Evolutionary conservation across 2,113 vertebrate genomes (phyloP).

Genomic region (Butorides virescens): DNA sequence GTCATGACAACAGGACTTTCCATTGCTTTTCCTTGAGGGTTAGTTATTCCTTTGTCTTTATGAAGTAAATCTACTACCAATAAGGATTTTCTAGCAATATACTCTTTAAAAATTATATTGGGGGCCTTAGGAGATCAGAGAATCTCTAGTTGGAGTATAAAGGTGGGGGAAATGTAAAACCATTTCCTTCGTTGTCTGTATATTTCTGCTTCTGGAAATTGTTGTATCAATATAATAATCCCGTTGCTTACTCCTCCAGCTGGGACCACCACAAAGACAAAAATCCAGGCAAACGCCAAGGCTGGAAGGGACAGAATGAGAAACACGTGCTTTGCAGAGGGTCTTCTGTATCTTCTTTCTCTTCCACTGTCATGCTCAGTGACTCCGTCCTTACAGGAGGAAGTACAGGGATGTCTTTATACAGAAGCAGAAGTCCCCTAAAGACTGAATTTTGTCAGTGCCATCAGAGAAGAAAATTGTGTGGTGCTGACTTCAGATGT

Average conservation of each 20-base stretch:
- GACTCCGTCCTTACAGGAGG: not conserved
- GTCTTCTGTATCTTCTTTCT: not conserved
- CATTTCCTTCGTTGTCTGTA: not conserved
- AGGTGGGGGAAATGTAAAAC: not conserved
- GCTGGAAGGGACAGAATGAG: not conserved
- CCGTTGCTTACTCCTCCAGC: not conserved
- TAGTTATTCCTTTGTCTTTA: not conserved
- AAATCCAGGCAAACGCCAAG: not conserved
- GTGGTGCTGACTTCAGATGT: not conserved
- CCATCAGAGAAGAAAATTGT: not conserved
- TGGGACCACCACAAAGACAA: not conserved
- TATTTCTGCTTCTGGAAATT: not conserved
- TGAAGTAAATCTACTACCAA: not conserved
- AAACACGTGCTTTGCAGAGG: not conserved
- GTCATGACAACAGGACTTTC: constrained; percentile 29
- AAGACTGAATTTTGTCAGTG: not conserved
- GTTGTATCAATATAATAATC: not conserved
- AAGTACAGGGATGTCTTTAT: not conserved
- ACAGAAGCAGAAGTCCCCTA: not conserved
- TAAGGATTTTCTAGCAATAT: not conserved
- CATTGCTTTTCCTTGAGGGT: constrained; percentile 45
- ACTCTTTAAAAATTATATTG: not conserved
- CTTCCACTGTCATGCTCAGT: not conserved
- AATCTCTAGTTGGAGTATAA: not conserved
- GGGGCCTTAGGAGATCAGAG: not conserved